Percentiles rank a stretch among this genome's conserved stretches.
Evolutionary conservation across 2,113 vertebrate genomes (phyloP).

Genomic region (Syngnathus typhle): DNA sequence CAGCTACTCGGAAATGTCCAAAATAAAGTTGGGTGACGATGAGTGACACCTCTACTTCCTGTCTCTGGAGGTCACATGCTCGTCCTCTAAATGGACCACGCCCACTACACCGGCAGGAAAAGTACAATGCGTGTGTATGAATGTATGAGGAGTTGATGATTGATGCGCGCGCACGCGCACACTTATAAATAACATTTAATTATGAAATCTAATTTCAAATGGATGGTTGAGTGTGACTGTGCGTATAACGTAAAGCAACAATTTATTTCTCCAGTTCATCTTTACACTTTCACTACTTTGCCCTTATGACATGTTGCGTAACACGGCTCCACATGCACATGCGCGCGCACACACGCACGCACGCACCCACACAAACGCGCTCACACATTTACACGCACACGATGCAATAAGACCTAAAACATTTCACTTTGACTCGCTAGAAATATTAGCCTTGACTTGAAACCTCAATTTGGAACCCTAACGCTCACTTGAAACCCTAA

Average conservation of each 20-base stretch:
- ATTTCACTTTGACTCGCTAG: not conserved
- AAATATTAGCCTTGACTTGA: not conserved
- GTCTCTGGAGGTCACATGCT: not conserved
- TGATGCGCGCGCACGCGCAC: too few relatives aligned
- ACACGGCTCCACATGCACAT: not conserved
- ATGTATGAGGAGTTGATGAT: not conserved
- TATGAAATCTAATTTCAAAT: too few relatives aligned
- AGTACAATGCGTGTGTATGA: not conserved
- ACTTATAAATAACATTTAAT: too few relatives aligned
- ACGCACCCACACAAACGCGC: too few relatives aligned
- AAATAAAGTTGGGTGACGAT: not conserved
- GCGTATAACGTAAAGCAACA: not conserved
- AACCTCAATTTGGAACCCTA: not conserved
- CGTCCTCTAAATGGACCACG: not conserved
- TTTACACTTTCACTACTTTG: not conserved
- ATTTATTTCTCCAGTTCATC: not conserved
- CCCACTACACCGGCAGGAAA: not conserved
- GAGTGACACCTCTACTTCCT: not conserved
- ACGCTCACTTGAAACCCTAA: too few relatives aligned
- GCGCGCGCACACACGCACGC: not conserved
- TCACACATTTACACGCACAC: too few relatives aligned
- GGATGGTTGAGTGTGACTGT: not conserved
- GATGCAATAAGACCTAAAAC: too few relatives aligned
- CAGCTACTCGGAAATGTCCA: not conserved
- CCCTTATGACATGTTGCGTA: not conserved